phyloP scores from a whole-genome alignment of 2,797 vertebrate species.

The Fratercula arctica region DNA sequence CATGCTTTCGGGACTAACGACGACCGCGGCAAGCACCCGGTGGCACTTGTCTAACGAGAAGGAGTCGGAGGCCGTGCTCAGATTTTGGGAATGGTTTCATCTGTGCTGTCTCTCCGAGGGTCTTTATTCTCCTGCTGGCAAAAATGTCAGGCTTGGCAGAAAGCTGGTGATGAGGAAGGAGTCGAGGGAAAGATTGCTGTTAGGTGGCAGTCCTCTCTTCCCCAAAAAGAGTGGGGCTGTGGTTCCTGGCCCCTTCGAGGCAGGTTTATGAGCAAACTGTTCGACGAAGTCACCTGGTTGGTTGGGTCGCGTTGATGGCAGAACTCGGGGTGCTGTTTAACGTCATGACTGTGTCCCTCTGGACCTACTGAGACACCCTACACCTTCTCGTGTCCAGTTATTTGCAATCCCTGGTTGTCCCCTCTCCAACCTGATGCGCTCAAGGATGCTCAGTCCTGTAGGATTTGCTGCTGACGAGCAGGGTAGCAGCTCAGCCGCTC shows the following conservation, averaged over 20 bases:
- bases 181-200: rapidly evolving
- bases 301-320: background rate
- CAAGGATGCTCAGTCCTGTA: background rate
- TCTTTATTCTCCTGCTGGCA: background rate
- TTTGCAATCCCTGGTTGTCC: background rate
- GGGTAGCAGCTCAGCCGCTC: background rate
- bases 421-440: background rate
- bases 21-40: background rate
- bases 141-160: background rate
- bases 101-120: background rate
- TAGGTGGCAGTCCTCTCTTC: background rate
- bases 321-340: background rate
- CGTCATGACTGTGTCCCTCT: background rate
- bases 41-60: background rate
- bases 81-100: background rate
- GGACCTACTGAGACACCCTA: background rate
- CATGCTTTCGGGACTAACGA: background rate
- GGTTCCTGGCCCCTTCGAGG: background rate
- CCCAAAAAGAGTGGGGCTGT: background rate
- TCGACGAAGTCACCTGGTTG: background rate
- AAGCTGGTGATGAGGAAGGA: background rate
- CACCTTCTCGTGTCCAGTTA: background rate
- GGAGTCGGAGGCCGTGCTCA: background rate
- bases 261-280: background rate
- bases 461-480: background rate